Evolutionary conservation across 64 coral and sea anemone genomes (phyloP).

Genomic region (Catalaphyllia jardinei): DNA sequence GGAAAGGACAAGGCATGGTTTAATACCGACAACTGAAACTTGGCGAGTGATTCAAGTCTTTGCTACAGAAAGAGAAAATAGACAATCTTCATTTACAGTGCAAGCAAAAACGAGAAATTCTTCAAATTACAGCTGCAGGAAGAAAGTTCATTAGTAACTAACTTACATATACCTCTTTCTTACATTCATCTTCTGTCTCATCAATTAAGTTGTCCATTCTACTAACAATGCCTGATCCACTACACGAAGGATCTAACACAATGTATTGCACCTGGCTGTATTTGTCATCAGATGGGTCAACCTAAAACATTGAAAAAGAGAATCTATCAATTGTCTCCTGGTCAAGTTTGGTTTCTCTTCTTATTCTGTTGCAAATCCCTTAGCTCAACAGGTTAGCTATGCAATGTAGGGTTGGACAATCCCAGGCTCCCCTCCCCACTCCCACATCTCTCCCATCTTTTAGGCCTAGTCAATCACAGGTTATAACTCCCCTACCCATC

Average conservation of each 20-base stretch:
- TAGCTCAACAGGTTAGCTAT: too few relatives aligned
- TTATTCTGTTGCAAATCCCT: too few relatives aligned
- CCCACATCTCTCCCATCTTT: too few relatives aligned
- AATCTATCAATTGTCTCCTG: too few relatives aligned
- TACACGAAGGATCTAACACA: conserved; percentile 89
- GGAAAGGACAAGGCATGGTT: conserved; percentile 93
- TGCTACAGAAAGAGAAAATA: conserved; percentile 19
- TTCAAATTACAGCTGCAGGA: too few relatives aligned
- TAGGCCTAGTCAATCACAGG: too few relatives aligned
- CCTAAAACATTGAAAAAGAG: conserved; percentile 39
- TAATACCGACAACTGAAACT: too few relatives aligned
- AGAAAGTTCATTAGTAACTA: too few relatives aligned
- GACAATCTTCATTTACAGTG: background rate
- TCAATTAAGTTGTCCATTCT: conserved; percentile 72
- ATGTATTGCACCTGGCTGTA: conserved; percentile 85
- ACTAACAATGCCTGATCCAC: conserved; percentile 84
- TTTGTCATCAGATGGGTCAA: conserved; percentile 31
- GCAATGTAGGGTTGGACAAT: too few relatives aligned
- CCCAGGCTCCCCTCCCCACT: too few relatives aligned
- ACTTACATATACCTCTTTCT: conserved; percentile 9
- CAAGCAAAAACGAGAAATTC: too few relatives aligned
- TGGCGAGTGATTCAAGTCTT: conserved; percentile 77
- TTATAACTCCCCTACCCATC: too few relatives aligned
- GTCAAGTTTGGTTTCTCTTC: background rate
- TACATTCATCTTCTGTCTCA: conserved; percentile 1